Base-by-base conservation (phyloP, 1,140 invertebrate species). In the Bombyx mori region DNA sequence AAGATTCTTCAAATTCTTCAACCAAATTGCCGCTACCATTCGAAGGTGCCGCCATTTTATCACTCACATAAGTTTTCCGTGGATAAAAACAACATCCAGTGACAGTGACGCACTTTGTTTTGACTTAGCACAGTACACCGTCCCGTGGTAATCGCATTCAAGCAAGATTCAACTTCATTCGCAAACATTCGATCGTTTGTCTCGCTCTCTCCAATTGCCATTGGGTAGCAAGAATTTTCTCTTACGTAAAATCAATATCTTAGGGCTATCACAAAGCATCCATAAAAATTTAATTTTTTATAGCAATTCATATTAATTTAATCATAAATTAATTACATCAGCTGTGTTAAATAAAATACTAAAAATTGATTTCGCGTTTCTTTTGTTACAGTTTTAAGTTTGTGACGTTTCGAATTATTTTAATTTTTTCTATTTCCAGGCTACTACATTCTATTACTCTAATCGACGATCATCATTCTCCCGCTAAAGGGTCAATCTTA, bases 1-100 rank as follows among this genome's bases (percentile, higher is more conserved):
- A 95, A 7, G 94, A 93, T 89, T 95, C 94, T 83, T 95, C 94
- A 75, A 95, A 95, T 81, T 95, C 94, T 69, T 95, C 94, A 26
- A 95, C 93, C 46, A 95, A 82, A 89, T 95, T 95, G 42, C 94
- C 93, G 79, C 91, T 93, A 35, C 93, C 93, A 77, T 94, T 95
- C 51, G 92, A 93, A 56, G 93, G 92, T 55, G 93, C 91, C 62
- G 94, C 92, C 94, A 95, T 95, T 61, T 75, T 86, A 53, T 35
- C 9, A 42, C 22, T 56, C 46, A 53, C 59, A 65, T 58, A 54
- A 43, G 54, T 49, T 42, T 9, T 26, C 8, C 45, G 51, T 52
- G 9, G 26, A 5, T 35, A 8, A 8, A 35, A 35, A 35, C 26
- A 35, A 35, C 26, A 35, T 35, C 4, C 26, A 35, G 26, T 35